Conservation (phyloP, 1,140 invertebrate genomes). For the Idris sp. region DNA sequence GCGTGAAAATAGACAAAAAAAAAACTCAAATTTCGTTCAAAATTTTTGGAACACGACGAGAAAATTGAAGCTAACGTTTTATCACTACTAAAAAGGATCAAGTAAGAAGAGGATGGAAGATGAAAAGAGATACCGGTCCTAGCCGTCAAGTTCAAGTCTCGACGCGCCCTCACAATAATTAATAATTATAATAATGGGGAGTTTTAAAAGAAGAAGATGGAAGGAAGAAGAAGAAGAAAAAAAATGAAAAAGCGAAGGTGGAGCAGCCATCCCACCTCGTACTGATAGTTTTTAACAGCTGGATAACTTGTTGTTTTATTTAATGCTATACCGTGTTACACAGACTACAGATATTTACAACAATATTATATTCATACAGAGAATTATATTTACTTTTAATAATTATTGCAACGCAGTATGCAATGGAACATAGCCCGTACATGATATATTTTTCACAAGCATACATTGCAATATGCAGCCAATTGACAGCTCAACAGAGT, state of each 20-base stretch:
- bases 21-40: no score
- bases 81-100: no score
- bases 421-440: conserved; percentile 73
- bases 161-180: conserved; percentile 49
- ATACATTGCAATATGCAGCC: conserved; percentile 77
- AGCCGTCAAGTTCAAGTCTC: conserved; percentile 24
- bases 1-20: no score
- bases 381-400: conserved; percentile 79
- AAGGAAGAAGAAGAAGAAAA: no score
- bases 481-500: conserved; percentile 78
- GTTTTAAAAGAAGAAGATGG: conserved; percentile 75
- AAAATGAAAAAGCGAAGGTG: conserved; percentile 76
- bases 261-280: conserved; percentile 79
- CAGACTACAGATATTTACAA: conserved; percentile 80
- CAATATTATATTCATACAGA: conserved; percentile 80
- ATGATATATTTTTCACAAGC: conserved; percentile 78
- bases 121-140: conserved; percentile 43
- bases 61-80: no score
- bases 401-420: conserved; percentile 77
- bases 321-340: conserved; percentile 80
- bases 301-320: conserved; percentile 79
- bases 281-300: conserved; percentile 76
- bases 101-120: conserved; percentile 7
- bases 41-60: no score
- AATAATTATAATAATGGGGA: conserved; percentile 57